Base-by-base conservation (phyloP, 1,140 invertebrate genomes). In the Cylas formicarius region DNA sequence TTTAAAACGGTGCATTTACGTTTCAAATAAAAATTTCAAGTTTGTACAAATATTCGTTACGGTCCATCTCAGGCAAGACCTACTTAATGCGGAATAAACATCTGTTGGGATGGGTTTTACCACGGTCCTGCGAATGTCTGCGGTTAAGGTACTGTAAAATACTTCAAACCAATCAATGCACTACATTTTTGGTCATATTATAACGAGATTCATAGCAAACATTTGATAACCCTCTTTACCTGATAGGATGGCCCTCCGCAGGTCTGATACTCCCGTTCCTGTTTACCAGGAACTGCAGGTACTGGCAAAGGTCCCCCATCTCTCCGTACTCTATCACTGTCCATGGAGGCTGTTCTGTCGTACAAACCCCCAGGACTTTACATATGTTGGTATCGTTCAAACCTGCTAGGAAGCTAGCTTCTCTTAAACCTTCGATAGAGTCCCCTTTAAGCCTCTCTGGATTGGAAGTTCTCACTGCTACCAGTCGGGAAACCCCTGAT, bases 281-380 rank as follows among this genome's bases (percentile, higher is more conserved):
- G 38, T 60, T 64, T n/a, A 59, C 56, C 13, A 65, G 44, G 47
- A 65, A 75, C 50, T 74, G 72, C 36, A 87, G 71, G 66, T 83
- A 84, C 61, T 86, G 81, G 57, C 80, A 77, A 10, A 89, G 72
- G 68, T 88, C 84, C n/a, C 84, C 84, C 48, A 82, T 75, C 55
- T 84, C 82, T 52, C 81, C 81, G 63, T 85, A 85, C 64, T 90
- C 85, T 40, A 86, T 75, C 19, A 89, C 74, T 49, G 82, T 76
- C 72, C 80, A 82, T 8, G 79, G 72, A 4, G 80, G 80, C 40
- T 79, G 68, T 40, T 77, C 75, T 14, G 64, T 64, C 4, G 69
- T 63, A 60, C 82, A 82, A 11, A 68, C 74, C 5, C 83, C 86
- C 33, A 90, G 66, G 18, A 89, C 72, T 39, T 76, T 72, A 21